Evolutionary conservation across 2,888 invertebrate genomes (phyloP), one percentile per base, ranked within the genome.

Genomic region (Lasioglossum vierecki): DNA sequence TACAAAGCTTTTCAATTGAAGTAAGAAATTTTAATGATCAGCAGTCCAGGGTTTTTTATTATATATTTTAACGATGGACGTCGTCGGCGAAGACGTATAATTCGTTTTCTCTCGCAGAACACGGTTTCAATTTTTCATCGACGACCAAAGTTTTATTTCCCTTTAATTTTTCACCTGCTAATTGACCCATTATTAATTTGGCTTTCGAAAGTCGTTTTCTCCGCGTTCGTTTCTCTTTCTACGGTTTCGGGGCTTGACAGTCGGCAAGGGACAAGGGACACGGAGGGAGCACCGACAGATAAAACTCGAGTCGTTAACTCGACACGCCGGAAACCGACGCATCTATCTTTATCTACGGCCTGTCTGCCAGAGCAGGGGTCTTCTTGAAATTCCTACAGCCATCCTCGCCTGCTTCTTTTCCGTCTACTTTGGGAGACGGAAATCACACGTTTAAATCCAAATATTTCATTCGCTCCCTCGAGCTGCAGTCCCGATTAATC

Each of bases 281-380:
- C 79, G 79, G 49, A 84, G 87, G 88, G 78, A 85, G 75, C 72
- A 80, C 89, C 89, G 91, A 92, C 91, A 91, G 91, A 93, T 93
- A 93, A 93, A 93, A 91, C 86, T 91, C 91, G 91, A 93, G 93
- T 94, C 93, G 93, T 94, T 94, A 94, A 94, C 93, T 94, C 94
- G 91, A 92, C 93, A 93, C 93, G 91, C 94, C 94, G 94, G 94
- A 94, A 94, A 94, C 93, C 91, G 91, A 91, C 89, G 91, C 92
- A 92, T 94, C 93, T 93, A 93, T 94, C 94, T 94, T 93, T 94
- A 93, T 94, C 93, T 91, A 88, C 90, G 85, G 84, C 79, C 84
- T 80, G 84, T 88, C 88, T 84, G 88, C 85, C 83, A 49, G 74
- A 78, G 82, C 83, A 74, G 82, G 72, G 53, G 39, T 89, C 89